These are phyloP conservation scores for Deroplatys truncata DNA, from an alignment of 2,888 invertebrate species.

Conservation along the genomic window DNA sequence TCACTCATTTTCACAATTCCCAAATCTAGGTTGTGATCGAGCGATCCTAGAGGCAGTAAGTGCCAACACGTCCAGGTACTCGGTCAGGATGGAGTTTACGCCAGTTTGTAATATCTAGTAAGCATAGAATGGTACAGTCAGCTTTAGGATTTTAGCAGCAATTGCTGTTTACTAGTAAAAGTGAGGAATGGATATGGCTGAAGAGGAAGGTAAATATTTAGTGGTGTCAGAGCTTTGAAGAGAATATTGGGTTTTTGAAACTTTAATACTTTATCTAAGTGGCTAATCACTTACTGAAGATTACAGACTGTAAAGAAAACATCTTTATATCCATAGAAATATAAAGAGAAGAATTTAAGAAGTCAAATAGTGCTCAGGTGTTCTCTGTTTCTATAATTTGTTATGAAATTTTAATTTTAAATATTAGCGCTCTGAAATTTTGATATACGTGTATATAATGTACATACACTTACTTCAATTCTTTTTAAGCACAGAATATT, in stretches of 20 bases:
- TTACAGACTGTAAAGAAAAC: no score
- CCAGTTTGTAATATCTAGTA: no score
- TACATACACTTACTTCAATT: neutral
- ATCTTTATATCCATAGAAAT: neutral
- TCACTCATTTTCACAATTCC: no score
- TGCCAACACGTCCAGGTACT: no score
- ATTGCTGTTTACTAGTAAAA: no score
- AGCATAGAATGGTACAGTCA: neutral
- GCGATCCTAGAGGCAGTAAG: no score
- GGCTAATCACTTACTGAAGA: neutral
- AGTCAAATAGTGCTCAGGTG: neutral
- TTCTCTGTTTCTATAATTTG: neutral
- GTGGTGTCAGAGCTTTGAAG: neutral
- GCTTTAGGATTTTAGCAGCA: neutral
- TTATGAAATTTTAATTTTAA: neutral
- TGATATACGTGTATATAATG: neutral
- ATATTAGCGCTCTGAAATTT: neutral
- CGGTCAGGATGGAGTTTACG: no score
- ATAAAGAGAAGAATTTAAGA: neutral
- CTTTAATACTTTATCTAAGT: neutral
- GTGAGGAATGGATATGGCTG: neutral
- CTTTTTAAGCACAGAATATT: neutral
- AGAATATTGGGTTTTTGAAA: neutral
- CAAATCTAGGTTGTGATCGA: no score
- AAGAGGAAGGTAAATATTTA: neutral